Base-by-base conservation (phyloP, 2,113 vertebrate species). In the Lichenostomus cassidix region DNA sequence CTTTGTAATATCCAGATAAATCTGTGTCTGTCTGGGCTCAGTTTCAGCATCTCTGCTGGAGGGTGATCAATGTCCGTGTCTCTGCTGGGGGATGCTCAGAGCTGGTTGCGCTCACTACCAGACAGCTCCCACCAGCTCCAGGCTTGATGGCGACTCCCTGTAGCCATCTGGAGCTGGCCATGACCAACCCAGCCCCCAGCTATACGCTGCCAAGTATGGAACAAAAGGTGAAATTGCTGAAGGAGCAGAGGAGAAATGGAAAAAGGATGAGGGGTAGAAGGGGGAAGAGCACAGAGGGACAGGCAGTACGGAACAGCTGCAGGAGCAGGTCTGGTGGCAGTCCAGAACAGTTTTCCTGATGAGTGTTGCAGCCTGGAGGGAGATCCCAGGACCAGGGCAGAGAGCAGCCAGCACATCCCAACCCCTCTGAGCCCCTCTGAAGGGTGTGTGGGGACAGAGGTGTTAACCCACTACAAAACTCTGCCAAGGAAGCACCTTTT, bases 71-170 rank as follows among this genome's bases (percentile, higher is more conserved):
- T 70, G 27, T 60, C 49, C 2, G 0, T 60, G 33, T 33, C 18
- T 83, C 55, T 78, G 31, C 35, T 84, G 24, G 21, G 17, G 37
- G 9, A 42, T 11, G 19, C 59, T 16, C 27, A 21, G 24, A 33
- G 37, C 46, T 79, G 24, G 31, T 42, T 10, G 22, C 17, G 14
- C 22, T 29, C 7, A 1, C 21, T 42, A 70, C 46, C 82, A 79
- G 50, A 23, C 2, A 4, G 37, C 28, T 62, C 23, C 49, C 44
- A 33, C 12, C 4, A 46, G 44, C 50, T 60, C 23, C 33, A 52
- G 25, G 21, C 15, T 42, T 0, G 0, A 7, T 1, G 1, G 53
- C 13, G 19, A 15, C 27, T 58, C 27, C 37, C n/a, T 60, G 39
- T 4, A 78, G 23, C 33, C 8, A 7, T 77, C 64, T 63, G 37